phyloP scores from a whole-genome alignment of 2,797 vertebrate genomes.

The Gorsachius magnificus region DNA sequence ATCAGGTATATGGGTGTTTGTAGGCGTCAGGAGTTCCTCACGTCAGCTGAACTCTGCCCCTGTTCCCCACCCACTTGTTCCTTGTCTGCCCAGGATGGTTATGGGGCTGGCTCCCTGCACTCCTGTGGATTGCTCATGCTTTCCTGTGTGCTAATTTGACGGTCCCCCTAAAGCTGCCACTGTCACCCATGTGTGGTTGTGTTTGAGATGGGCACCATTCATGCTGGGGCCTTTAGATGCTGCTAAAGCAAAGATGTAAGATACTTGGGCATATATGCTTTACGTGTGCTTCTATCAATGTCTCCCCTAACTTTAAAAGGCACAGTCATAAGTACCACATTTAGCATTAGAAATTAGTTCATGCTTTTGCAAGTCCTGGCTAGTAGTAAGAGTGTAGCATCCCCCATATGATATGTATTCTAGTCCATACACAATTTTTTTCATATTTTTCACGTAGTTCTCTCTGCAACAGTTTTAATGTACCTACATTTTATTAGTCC shows the following conservation, averaged over 20 bases:
- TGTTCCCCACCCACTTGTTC: background rate
- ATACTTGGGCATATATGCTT: background rate
- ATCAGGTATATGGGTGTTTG: background rate
- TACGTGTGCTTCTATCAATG: background rate
- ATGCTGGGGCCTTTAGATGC: background rate
- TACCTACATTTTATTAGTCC: background rate
- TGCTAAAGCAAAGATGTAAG: background rate
- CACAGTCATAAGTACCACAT: fast-evolving
- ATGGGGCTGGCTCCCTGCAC: background rate
- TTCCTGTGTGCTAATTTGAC: background rate
- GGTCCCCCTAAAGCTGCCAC: background rate
- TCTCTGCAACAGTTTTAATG: background rate
- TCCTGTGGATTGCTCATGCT: fast-evolving
- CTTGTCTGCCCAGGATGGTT: background rate
- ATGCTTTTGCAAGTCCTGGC: background rate
- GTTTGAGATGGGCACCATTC: fast-evolving
- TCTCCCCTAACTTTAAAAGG: background rate
- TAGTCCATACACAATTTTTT: background rate
- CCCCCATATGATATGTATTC: background rate
- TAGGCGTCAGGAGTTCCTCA: background rate
- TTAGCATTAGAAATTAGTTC: background rate
- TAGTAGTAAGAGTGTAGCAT: background rate
- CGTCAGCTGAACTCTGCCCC: background rate
- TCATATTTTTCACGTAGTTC: background rate
- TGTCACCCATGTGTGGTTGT: fast-evolving